A percentile compares a stretch with the other conserved stretches of the same genome.
These are phyloP conservation scores for Parambassis ranga DNA, from an alignment of 2,797 vertebrate species.

Conservation along the genomic window DNA sequence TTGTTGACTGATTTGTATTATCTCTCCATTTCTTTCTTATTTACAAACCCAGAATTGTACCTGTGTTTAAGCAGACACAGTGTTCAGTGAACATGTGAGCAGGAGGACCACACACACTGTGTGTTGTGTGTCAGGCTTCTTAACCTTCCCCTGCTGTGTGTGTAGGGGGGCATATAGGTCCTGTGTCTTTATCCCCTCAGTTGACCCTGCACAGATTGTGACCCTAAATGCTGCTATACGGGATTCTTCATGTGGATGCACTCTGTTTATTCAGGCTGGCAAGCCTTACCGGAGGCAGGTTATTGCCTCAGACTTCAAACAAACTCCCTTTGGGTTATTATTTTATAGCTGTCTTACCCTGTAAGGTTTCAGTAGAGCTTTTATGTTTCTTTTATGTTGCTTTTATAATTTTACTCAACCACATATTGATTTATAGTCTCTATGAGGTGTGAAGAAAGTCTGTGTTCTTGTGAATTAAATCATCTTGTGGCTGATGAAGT, in stretches of 20 bases:
- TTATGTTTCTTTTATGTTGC: conserved; percentile 12
- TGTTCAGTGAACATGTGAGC: conserved; percentile 21
- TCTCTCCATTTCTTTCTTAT: no score
- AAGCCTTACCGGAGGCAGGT: neutral
- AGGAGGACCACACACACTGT: conserved; percentile 23
- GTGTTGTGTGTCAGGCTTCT: conserved; percentile 9
- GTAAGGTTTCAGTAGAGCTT: conserved; percentile 6
- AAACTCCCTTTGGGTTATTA: conserved; percentile 13
- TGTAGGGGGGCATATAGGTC: neutral
- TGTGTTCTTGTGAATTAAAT: neutral
- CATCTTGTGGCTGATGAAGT: neutral
- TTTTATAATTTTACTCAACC: conserved; percentile 12
- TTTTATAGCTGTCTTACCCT: conserved; percentile 19
- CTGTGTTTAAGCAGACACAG: neutral
- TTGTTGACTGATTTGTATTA: neutral
- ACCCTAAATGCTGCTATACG: conserved; percentile 27
- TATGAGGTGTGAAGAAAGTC: neutral
- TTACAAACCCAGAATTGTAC: neutral
- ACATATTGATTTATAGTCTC: conserved; percentile 25
- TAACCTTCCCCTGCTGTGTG: conserved; percentile 22
- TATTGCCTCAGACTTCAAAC: conserved; percentile 30
- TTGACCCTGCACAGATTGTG: conserved; percentile 57
- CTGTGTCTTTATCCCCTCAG: conserved; percentile 22
- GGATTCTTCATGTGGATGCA: conserved; percentile 4
- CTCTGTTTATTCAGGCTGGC: conserved; percentile 12